phyloP scores from a whole-genome alignment of 2,888 invertebrate genomes.

The Dexiosoma caninum region DNA sequence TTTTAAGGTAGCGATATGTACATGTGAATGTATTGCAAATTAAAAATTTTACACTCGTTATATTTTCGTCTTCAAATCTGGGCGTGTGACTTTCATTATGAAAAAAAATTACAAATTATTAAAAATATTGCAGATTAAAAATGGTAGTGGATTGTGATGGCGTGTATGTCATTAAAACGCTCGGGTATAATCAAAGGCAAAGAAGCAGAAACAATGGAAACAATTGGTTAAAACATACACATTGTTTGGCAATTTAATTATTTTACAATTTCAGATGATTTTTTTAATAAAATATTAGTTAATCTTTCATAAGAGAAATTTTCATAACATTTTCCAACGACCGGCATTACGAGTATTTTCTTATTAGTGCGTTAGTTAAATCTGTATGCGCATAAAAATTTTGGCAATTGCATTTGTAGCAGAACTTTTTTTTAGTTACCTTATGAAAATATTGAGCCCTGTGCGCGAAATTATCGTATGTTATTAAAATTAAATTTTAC shows the following conservation, averaged over 20 bases:
- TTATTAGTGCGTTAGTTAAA: no score
- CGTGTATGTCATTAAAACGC: conserved; percentile 41
- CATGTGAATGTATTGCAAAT: no score
- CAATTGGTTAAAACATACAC: conserved; percentile 52
- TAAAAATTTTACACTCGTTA: neutral
- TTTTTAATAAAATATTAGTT: conserved; percentile 43
- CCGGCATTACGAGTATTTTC: no score
- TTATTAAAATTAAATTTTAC: no score
- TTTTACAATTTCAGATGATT: conserved; percentile 40
- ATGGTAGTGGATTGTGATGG: conserved; percentile 5
- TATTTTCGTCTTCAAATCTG: conserved; percentile 18
- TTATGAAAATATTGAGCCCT: no score
- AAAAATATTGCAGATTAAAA: neutral
- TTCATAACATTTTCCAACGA: neutral
- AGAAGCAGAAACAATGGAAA: conserved; percentile 15
- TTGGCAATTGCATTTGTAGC: no score
- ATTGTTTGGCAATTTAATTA: conserved; percentile 52
- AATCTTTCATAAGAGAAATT: conserved; percentile 15
- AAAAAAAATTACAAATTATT: conserved; percentile 43
- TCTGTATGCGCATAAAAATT: no score
- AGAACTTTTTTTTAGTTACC: no score
- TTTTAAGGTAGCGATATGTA: no score
- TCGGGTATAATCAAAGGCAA: conserved; percentile 24
- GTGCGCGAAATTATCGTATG: no score
- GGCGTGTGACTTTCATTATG: conserved; percentile 59